Percentiles rank a stretch among this genome's conserved stretches.
These are phyloP conservation scores for Steinernema hermaphroditum DNA, from an alignment of 2,888 invertebrate species.

Conservation along the genomic window DNA sequence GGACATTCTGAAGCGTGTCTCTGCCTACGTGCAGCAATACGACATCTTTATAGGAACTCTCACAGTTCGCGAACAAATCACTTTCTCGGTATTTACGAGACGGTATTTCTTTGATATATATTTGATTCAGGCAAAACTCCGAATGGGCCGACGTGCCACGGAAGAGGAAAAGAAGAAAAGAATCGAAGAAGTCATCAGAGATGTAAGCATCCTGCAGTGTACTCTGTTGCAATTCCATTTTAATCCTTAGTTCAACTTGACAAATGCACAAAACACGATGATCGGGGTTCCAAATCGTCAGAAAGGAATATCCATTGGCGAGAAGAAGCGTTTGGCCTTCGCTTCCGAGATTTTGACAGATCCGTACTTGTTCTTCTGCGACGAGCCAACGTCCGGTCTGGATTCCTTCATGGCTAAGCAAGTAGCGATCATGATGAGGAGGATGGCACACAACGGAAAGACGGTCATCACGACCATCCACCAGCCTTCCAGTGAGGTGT, in stretches of 20 bases:
- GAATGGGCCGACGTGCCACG: slow-evolving; percentile 38
- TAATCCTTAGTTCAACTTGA: slow-evolving; percentile 53
- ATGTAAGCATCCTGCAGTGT: slow-evolving; percentile 3
- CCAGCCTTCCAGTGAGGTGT: slow-evolving; percentile 87
- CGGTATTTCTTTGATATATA: not conserved
- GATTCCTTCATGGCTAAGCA: slow-evolving; percentile 42
- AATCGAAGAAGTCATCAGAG: slow-evolving; percentile 45
- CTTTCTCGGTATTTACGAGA: slow-evolving; percentile 75
- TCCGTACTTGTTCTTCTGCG: slow-evolving; percentile 38
- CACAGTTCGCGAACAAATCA: slow-evolving; percentile 83
- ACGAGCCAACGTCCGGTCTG: slow-evolving; percentile 38
- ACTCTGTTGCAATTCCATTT: not conserved
- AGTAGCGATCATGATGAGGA: slow-evolving; percentile 65
- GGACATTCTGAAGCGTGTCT: slow-evolving; percentile 72
- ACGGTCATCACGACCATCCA: slow-evolving; percentile 90
- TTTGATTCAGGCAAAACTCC: slow-evolving; percentile 42
- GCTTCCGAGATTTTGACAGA: slow-evolving; percentile 77
- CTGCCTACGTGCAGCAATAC: slow-evolving; percentile 88
- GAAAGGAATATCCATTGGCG: slow-evolving; percentile 87
- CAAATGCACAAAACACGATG: slow-evolving; percentile 53
- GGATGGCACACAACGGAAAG: slow-evolving; percentile 73
- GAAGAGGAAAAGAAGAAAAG: slow-evolving; percentile 37
- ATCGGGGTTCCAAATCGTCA: slow-evolving; percentile 50
- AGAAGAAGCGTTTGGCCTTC: slow-evolving; percentile 86
- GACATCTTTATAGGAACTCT: slow-evolving; percentile 83